phyloP scores from a whole-genome alignment of 2,888 invertebrate species.

The Drosophila eohydei region DNA sequence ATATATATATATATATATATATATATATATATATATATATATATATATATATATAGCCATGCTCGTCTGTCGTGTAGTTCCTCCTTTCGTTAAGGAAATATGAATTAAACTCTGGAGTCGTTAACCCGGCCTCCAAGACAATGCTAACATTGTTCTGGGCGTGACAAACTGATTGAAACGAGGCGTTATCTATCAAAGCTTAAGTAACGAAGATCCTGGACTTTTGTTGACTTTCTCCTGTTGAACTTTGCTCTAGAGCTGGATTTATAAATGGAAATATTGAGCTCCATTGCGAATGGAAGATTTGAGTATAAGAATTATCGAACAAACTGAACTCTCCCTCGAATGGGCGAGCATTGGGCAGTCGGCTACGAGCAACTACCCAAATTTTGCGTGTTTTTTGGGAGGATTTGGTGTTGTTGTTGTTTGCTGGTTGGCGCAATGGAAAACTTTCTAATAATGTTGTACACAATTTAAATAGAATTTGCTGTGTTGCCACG shows the following conservation, averaged over 20 bases:
- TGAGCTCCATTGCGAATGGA: not conserved
- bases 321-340: no score
- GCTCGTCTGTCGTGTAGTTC: no score
- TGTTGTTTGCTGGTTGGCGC: conserved; percentile 52
- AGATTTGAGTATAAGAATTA: no score
- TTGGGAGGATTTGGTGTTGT: conserved; percentile 11
- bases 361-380: not conserved
- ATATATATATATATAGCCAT: not conserved
- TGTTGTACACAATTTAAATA: conserved; percentile 84
- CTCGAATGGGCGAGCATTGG: not conserved
- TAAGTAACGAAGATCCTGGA: not conserved
- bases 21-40: not conserved
- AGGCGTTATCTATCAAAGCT: not conserved
- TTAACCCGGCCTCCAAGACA: not conserved
- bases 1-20: no score
- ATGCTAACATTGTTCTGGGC: not conserved
- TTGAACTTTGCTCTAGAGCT: not conserved
- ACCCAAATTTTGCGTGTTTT: not conserved
- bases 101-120: no score
- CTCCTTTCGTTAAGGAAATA: no score
- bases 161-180: not conserved
- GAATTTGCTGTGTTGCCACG: conserved; percentile 74
- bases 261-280: not conserved
- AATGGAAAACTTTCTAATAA: conserved; percentile 83
- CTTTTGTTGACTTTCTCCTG: not conserved